Base-by-base conservation (phyloP, 2,113 vertebrate species). In the Panurus biarmicus region DNA sequence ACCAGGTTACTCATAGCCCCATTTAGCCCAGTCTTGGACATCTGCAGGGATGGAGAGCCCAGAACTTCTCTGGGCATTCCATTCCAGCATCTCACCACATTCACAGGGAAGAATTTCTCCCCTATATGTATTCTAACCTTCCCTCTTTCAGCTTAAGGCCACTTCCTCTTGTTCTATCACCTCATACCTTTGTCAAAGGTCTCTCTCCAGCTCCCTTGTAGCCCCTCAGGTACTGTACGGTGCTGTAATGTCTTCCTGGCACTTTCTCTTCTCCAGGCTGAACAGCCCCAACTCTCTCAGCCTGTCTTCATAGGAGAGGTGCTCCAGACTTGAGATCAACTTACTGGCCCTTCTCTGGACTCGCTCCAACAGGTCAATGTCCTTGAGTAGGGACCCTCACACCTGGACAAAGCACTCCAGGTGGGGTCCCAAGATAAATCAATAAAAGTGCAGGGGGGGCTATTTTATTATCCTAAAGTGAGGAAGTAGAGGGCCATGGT, bases 301-400 rank as follows among this genome's bases (percentile, higher is more conserved):
- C 12, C 22, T 66, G 26, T 51, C 24, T 60, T 22, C 61, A 47
- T 1, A 38, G 54, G 6, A 75, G 10, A 74, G 9, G 7, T 29
- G 13, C 38, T 47, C 45, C 45, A 74, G 45, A 29, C 16, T 25
- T 47, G 38, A 53, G 29, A 53, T 31, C 24, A 47, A 10, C n/a
- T n/a, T 40, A 25, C 19, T 22, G 21, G 17, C 21, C 18, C 14
- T 29, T 24, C 38, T 35, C 29, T 31, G n/a, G 40, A 38, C 40
- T 82, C 0, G 1, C 8, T 61, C 29, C n/a, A 53, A 57, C 22
- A 65, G 36, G 18, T 11, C 58, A 67, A 38, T 0, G 0, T 40
- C 45, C 36, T 45, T 24, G n/a, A 53, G 24, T 4, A 53, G 47
- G n/a, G 20, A 89, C 21, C 29, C 40, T 75, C 47, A 69, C 40